Conservation (phyloP, 64 coral and sea anemone species). For the Stichodactyla mertensii region DNA sequence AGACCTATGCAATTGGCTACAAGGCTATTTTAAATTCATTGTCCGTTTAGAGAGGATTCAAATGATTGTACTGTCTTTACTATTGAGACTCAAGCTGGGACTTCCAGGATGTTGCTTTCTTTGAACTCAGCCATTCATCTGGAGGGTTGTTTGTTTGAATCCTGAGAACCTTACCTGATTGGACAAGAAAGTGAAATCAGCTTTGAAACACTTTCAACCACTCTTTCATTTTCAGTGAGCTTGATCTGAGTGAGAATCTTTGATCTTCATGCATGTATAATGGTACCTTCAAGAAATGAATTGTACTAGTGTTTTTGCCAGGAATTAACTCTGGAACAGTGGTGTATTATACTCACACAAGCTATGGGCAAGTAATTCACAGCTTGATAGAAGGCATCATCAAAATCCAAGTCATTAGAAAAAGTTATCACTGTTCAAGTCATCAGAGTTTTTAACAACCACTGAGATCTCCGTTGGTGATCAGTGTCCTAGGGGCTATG, state of each 20-base stretch:
- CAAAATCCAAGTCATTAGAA: neutral
- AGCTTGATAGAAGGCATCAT: neutral
- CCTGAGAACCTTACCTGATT: neutral
- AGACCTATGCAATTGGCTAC: conserved; percentile 54
- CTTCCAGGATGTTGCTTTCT: neutral
- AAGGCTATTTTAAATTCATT: conserved; percentile 64
- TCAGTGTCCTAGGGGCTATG: conserved; percentile 40
- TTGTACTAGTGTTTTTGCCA: neutral
- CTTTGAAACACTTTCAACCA: conserved; percentile 9
- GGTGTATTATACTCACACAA: neutral
- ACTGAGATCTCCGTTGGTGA: neutral
- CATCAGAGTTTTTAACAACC: neutral
- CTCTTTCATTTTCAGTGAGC: conserved; percentile 2
- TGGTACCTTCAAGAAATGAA: neutral
- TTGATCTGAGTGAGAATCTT: neutral
- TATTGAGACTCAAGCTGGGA: neutral
- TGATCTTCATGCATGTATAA: neutral
- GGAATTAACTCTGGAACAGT: neutral
- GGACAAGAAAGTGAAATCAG: conserved; percentile 1
- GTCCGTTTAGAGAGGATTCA: conserved; percentile 51
- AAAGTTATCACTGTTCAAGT: neutral
- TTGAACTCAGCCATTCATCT: neutral
- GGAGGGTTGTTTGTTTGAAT: neutral
- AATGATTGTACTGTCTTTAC: neutral
- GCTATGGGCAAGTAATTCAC: neutral